These are phyloP conservation scores for Bufo gargarizans DNA, from an alignment of 2,113 vertebrate species.

Conservation along the genomic window DNA sequence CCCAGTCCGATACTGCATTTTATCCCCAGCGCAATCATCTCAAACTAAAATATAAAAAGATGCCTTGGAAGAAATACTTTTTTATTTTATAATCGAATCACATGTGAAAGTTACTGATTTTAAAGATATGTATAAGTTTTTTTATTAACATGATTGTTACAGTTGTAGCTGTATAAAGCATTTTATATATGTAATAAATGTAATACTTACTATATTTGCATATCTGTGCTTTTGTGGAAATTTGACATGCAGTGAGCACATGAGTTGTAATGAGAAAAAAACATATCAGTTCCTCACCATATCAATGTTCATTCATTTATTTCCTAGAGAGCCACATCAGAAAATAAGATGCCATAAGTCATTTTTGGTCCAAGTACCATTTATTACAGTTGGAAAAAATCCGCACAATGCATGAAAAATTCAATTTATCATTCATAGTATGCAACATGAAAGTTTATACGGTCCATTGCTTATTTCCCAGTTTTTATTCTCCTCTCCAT, in stretches of 20 bases:
- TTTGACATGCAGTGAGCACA: neutral
- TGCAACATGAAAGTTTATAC: constrained; percentile 41
- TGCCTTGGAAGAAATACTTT: too few relatives aligned
- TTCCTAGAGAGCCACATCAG: neutral
- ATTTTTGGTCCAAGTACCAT: constrained; percentile 23
- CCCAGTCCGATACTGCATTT: too few relatives aligned
- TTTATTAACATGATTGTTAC: neutral
- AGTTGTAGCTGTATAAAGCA: neutral
- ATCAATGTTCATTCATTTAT: constrained; percentile 33
- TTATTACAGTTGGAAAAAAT: constrained; percentile 33
- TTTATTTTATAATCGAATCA: too few relatives aligned
- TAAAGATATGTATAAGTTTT: neutral
- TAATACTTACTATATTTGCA: neutral
- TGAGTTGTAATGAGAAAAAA: neutral
- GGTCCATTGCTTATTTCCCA: constrained; percentile 19
- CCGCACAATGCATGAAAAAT: constrained; percentile 33
- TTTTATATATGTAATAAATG: neutral
- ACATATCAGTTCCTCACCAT: neutral
- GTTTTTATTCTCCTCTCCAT: constrained; percentile 33
- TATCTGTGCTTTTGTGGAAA: neutral
- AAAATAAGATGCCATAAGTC: constrained; percentile 21
- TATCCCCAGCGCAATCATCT: too few relatives aligned
- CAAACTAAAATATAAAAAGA: too few relatives aligned
- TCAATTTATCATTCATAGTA: constrained; percentile 40
- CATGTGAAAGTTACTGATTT: neutral